Evolutionary conservation across 2,888 invertebrate genomes (phyloP).

Genomic region (Cryptocephalus primarius): DNA sequence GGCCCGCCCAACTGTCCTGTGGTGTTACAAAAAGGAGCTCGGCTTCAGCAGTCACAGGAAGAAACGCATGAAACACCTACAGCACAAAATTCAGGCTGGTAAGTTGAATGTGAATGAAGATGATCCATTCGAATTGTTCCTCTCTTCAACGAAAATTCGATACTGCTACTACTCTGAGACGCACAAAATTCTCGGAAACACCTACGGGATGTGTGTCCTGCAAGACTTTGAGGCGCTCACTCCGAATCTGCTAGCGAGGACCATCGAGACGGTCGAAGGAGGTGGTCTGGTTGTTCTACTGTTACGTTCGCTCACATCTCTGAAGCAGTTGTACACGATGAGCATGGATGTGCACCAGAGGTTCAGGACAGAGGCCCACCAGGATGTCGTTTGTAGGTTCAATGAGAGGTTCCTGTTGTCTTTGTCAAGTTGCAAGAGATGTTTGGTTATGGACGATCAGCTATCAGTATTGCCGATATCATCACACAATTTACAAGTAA

Average conservation of each 20-base stretch:
- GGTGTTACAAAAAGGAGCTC: constrained; percentile 91
- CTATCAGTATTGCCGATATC: constrained; percentile 87
- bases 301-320: constrained; percentile 71
- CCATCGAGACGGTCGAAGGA: constrained; percentile 97
- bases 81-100: constrained; percentile 78
- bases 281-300: constrained; percentile 69
- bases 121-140: constrained; percentile 91
- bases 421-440: constrained; percentile 74
- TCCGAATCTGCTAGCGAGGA: constrained; percentile 91
- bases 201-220: constrained; percentile 75
- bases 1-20: constrained; percentile 85
- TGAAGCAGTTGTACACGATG: constrained; percentile 91
- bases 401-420: constrained; percentile 94
- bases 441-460: constrained; percentile 90
- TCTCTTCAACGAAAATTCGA: constrained; percentile 91
- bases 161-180: constrained; percentile 97
- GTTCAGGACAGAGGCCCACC: constrained; percentile 90
- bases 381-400: constrained; percentile 84
- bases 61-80: constrained; percentile 76
- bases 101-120: constrained; percentile 86
- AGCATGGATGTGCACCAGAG: constrained; percentile 97
- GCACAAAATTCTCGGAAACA: constrained; percentile 94
- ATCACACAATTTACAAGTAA: constrained; percentile 71
- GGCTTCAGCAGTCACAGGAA: constrained; percentile 68
- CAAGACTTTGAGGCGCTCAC: constrained; percentile 89